Evolutionary conservation across 2,888 invertebrate species (phyloP).

Genomic region (Trissolcus brochymenae): DNA sequence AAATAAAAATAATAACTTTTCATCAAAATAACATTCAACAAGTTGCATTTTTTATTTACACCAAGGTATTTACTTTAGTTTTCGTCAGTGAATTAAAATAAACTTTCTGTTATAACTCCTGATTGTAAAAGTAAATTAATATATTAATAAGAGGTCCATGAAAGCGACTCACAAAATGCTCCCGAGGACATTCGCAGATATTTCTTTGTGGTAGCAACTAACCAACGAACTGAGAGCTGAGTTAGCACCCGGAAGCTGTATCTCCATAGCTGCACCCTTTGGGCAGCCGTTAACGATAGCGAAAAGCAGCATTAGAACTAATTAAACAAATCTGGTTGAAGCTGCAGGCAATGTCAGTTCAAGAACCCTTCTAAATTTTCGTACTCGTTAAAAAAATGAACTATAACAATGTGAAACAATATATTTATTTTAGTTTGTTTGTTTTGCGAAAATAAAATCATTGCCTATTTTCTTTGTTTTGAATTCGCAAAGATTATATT

Average conservation of each 20-base stretch:
- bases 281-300: constrained; percentile 53
- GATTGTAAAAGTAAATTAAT: constrained; percentile 37
- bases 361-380: constrained; percentile 44
- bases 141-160: constrained; percentile 30
- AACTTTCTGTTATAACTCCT: constrained; percentile 6
- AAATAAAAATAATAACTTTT: too few relatives aligned
- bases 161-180: not conserved
- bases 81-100: too few relatives aligned
- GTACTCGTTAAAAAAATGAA: constrained; percentile 30
- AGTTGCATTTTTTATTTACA: too few relatives aligned
- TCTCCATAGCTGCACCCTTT: constrained; percentile 45
- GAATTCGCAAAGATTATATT: not conserved
- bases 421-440: not conserved
- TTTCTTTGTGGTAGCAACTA: constrained; percentile 48
- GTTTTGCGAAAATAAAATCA: not conserved
- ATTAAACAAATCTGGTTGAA: constrained; percentile 56
- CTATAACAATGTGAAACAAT: constrained; percentile 22
- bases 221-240: constrained; percentile 14
- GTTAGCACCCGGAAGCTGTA: constrained; percentile 40
- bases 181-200: constrained; percentile 28
- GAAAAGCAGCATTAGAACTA: constrained; percentile 56
- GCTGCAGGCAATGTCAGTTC: constrained; percentile 38
- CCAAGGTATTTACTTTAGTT: too few relatives aligned
- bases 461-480: too few relatives aligned
- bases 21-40: too few relatives aligned